phyloP scores from a whole-genome alignment of 1,140 invertebrate genomes.

The Calliopsis andreniformis region DNA sequence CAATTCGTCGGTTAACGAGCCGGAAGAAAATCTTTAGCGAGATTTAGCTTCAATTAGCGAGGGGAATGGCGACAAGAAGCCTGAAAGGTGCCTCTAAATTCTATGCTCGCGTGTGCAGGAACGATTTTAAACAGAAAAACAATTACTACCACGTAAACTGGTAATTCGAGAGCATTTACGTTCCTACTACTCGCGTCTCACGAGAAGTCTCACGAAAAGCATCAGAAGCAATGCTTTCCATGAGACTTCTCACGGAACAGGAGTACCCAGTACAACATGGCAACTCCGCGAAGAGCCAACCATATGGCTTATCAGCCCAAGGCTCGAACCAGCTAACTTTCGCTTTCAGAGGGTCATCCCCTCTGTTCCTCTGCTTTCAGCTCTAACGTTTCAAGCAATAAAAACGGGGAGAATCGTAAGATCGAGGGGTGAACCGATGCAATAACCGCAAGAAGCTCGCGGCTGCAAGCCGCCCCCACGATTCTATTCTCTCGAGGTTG shows the following conservation, averaged over 20 bases:
- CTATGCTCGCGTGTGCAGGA: no score
- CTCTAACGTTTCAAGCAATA: not conserved
- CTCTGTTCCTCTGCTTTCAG: not conserved
- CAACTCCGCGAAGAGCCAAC: not conserved
- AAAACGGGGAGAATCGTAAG: not conserved
- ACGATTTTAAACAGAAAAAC: no score
- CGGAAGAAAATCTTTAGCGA: constrained; percentile 1
- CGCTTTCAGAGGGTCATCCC: not conserved
- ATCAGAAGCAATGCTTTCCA: no score
- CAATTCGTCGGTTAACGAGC: constrained; percentile 48
- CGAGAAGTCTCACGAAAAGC: no score
- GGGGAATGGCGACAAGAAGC: no score
- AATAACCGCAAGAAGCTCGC: not conserved
- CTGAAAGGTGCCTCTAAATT: no score
- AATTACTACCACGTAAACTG: not conserved
- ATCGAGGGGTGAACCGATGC: not conserved
- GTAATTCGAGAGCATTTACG: no score
- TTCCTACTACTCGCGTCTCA: no score
- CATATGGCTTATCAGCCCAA: not conserved
- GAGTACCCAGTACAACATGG: no score
- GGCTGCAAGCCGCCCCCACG: constrained; percentile 4
- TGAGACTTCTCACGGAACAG: no score
- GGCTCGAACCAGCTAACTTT: not conserved
- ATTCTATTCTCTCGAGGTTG: not conserved
- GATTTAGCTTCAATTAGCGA: not conserved